These are phyloP conservation scores for Polydrusus cervinus DNA, from an alignment of 2,888 invertebrate genomes.

Conservation along the genomic window DNA sequence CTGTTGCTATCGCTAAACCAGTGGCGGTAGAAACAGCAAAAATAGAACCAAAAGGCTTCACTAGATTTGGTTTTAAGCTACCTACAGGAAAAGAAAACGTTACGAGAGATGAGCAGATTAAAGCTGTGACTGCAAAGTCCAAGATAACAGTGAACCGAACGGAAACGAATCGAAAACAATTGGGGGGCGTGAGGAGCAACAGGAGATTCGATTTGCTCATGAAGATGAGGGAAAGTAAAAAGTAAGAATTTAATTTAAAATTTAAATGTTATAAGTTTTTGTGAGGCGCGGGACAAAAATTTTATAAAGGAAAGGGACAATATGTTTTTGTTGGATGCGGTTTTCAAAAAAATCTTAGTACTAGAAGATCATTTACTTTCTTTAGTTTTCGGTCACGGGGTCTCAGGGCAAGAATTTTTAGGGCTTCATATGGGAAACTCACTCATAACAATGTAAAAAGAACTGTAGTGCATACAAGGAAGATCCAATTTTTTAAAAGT, in stretches of 20 bases:
- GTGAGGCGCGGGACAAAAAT: not conserved
- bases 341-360: not conserved
- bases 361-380: no score
- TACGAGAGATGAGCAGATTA: constrained; percentile 58
- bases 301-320: not conserved
- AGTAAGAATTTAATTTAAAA: constrained; percentile 21
- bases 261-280: not conserved
- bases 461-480: no score
- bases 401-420: no score
- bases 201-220: constrained; percentile 83
- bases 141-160: constrained; percentile 54
- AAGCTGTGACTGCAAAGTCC: constrained; percentile 60
- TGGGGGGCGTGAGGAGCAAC: constrained; percentile 82
- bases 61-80: constrained; percentile 60
- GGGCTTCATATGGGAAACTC: no score
- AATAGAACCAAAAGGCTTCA: constrained; percentile 46
- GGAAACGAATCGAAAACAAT: constrained; percentile 67
- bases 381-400: no score
- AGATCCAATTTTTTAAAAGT: no score
- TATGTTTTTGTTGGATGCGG: not conserved
- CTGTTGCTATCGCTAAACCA: constrained; percentile 16
- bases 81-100: constrained; percentile 3
- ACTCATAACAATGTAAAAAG: no score
- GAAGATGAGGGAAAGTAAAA: constrained; percentile 71
- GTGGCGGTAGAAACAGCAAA: not conserved